Percentiles rank a stretch among this genome's conserved stretches.
phyloP scores from a whole-genome alignment of 2,797 vertebrate genomes.

The Melanotaenia maccullochi region DNA sequence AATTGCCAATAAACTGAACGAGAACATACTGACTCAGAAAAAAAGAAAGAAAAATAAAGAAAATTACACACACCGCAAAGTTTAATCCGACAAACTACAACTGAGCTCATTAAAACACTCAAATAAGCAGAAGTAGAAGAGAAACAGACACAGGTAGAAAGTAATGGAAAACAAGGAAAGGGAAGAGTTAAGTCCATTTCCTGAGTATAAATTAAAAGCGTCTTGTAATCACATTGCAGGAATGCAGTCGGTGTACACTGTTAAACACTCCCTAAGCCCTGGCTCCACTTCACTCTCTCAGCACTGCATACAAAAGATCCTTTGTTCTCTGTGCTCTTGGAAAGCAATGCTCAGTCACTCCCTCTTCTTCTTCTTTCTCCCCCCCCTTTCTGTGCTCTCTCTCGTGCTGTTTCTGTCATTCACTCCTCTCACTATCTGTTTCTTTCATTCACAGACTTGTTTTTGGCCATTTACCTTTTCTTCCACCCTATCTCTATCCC shows the following conservation, averaged over 20 bases:
- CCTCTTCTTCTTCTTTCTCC: conserved; percentile 44
- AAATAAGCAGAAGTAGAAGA: conserved; percentile 22
- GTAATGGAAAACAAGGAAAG: conserved; percentile 56
- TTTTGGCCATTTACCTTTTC: conserved; percentile 32
- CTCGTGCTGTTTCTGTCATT: conserved; percentile 64
- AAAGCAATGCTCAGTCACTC: conserved; percentile 83
- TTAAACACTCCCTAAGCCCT: conserved; percentile 87
- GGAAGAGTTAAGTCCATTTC: conserved; percentile 86
- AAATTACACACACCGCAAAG: conserved; percentile 9
- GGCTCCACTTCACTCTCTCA: conserved; percentile 85
- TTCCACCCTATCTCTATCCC: conserved; percentile 23
- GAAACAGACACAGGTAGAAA: conserved; percentile 53
- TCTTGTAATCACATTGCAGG: conserved; percentile 88
- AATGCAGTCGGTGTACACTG: conserved; percentile 87
- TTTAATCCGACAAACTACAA: conserved; percentile 20
- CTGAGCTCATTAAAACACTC: conserved; percentile 44
- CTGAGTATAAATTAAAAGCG: conserved; percentile 87
- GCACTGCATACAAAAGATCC: conserved; percentile 84
- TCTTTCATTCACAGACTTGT: conserved; percentile 67
- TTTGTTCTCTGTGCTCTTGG: conserved; percentile 87
- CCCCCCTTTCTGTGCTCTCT: conserved; percentile 63
- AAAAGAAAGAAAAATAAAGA: conserved; percentile 17
- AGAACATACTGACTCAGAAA: conserved; percentile 1
- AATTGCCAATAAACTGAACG: neutral
- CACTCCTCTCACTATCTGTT: conserved; percentile 60